Percentiles rank a stretch among this genome's conserved stretches.
These are phyloP conservation scores for Fistularia commersonii DNA, from an alignment of 2,797 vertebrate species.

Conservation along the genomic window DNA sequence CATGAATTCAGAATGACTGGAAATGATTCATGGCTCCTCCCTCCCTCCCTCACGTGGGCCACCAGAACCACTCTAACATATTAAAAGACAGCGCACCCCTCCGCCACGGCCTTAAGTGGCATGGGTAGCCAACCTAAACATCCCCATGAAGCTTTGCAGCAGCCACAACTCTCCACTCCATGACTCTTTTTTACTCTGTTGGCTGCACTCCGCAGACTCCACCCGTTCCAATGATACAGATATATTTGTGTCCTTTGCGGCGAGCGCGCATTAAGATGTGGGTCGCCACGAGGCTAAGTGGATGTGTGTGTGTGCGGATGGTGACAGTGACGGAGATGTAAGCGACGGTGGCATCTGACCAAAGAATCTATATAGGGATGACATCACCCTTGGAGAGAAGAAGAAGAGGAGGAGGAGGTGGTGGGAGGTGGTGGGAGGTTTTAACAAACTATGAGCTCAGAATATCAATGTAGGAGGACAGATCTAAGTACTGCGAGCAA, in stretches of 20 bases:
- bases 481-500: slow-evolving; percentile 34
- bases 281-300: slow-evolving; percentile 63
- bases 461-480: slow-evolving; percentile 64
- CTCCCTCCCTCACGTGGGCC: slow-evolving; percentile 38
- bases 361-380: slow-evolving; percentile 72
- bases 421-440: slow-evolving; percentile 8
- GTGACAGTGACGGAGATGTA: slow-evolving; percentile 66
- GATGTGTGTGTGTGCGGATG: slow-evolving; percentile 37
- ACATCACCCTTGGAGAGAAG: slow-evolving; percentile 63
- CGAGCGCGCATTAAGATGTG: slow-evolving; percentile 64
- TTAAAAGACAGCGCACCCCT: slow-evolving; percentile 55
- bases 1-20: slow-evolving; percentile 62
- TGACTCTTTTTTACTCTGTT: slow-evolving; percentile 9
- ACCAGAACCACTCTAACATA: slow-evolving; percentile 65
- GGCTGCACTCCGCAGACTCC: slow-evolving; percentile 39
- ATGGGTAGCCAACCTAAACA: slow-evolving; percentile 42
- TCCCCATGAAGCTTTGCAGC: slow-evolving; percentile 32
- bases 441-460: slow-evolving; percentile 61
- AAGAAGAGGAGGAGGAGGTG: slow-evolving; percentile 9
- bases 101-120: slow-evolving; percentile 17
- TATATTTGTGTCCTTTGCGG: slow-evolving; percentile 63
- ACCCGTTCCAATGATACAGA: slow-evolving; percentile 49
- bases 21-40: slow-evolving; percentile 59
- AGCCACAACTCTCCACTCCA: slow-evolving; percentile 11
- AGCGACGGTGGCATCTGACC: slow-evolving; percentile 64